These are phyloP conservation scores for Heliconius ismenius DNA, from an alignment of 2,888 invertebrate genomes.

Conservation along the genomic window DNA sequence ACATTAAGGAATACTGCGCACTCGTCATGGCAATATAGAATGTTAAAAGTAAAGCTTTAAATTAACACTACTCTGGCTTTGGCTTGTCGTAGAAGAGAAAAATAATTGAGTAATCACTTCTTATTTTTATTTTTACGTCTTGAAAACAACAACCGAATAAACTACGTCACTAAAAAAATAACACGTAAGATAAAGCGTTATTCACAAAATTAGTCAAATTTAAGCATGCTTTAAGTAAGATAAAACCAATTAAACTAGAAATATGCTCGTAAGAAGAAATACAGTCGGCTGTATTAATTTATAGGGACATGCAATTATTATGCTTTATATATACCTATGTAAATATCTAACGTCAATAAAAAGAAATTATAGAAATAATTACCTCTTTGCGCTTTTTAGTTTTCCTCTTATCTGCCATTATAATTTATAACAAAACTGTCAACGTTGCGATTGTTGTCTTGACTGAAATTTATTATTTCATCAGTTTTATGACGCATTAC, in stretches of 20 bases:
- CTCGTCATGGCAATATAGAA: conserved; percentile 8
- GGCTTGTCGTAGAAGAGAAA: background rate
- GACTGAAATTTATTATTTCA: conserved; percentile 41
- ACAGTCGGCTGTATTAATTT: conserved; percentile 16
- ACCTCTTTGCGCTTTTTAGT: conserved; percentile 79
- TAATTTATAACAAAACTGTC: conserved; percentile 58
- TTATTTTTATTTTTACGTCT: conserved; percentile 14
- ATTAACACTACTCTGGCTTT: background rate
- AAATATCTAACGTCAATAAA: background rate
- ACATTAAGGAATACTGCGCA: conserved; percentile 34
- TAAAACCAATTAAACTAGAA: background rate
- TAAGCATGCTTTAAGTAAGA: background rate
- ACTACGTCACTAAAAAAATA: conserved; percentile 14
- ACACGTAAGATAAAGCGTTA: background rate
- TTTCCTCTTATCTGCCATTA: conserved; percentile 78
- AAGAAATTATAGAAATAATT: conserved; percentile 45
- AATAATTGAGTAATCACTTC: conserved; percentile 1
- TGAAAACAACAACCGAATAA: conserved; percentile 4
- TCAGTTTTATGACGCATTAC: conserved; percentile 44
- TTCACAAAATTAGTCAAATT: background rate
- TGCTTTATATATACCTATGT: background rate
- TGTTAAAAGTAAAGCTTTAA: conserved; percentile 1
- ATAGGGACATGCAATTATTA: conserved; percentile 5
- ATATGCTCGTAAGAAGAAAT: conserved; percentile 7
- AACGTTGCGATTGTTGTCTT: conserved; percentile 55